Conservation (phyloP, 2,888 invertebrate genomes). For the Holacanthella duospinosa region DNA sequence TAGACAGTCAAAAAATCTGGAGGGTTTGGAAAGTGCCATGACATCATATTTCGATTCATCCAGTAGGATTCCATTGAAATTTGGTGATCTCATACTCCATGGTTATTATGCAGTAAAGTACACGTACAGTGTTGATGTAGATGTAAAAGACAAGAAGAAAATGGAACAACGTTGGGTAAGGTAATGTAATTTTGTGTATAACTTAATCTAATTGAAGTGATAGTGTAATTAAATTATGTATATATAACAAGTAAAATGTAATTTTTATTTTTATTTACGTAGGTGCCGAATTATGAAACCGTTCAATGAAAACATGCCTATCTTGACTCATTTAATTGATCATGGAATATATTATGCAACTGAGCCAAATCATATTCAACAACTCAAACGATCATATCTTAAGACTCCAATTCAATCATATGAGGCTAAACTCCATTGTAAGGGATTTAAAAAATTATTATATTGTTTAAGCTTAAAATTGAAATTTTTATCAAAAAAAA, state of each 20-base stretch:
- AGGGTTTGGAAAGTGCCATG: not conserved
- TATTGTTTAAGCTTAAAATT: too few species aligned
- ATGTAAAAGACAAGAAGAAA: not conserved
- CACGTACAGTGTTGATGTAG: not conserved
- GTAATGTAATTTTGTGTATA: not conserved
- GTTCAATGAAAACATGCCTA: not conserved
- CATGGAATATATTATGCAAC: not conserved
- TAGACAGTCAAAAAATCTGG: not conserved
- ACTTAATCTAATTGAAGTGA: not conserved
- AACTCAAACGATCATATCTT: not conserved
- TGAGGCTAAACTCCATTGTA: constrained; percentile 9
- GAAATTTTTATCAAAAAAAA: too few species aligned
- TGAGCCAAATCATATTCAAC: not conserved
- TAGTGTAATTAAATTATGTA: not conserved
- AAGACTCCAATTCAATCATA: not conserved
- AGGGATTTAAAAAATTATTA: too few species aligned
- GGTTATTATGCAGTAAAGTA: constrained; percentile 6
- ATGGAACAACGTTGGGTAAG: not conserved
- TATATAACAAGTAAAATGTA: too few species aligned
- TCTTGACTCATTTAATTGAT: constrained; percentile 4
- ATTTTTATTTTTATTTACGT: not conserved
- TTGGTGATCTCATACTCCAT: constrained; percentile 6
- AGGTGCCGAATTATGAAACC: constrained; percentile 10
- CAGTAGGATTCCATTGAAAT: not conserved
- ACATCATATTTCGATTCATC: not conserved